A percentile compares a stretch with the other conserved stretches of the same genome.
phyloP scores from a whole-genome alignment of 2,888 invertebrate species.

The Seira sanloemensis region DNA sequence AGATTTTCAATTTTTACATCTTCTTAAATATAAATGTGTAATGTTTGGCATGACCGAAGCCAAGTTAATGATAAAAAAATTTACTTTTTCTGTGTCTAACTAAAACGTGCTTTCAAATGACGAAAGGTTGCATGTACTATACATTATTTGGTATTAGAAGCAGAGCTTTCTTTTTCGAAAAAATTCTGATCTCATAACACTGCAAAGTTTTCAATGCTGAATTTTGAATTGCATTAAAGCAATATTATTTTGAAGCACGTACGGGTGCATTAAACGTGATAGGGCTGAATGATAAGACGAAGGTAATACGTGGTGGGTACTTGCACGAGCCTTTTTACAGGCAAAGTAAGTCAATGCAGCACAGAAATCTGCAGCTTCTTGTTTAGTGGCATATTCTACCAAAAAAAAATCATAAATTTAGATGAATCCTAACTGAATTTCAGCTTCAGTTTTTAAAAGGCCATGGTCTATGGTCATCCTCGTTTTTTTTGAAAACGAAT shows the following conservation, averaged over 20 bases:
- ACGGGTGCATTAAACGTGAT: not conserved
- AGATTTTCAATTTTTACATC: too few relatives aligned
- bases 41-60: not conserved
- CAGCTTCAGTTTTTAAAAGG: not conserved
- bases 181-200: constrained; percentile 4
- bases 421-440: not conserved
- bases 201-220: not conserved
- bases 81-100: not conserved
- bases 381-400: constrained; percentile 27
- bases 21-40: not conserved
- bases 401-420: constrained; percentile 18
- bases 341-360: not conserved
- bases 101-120: not conserved
- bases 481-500: constrained; percentile 35
- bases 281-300: not conserved
- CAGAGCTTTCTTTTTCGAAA: constrained; percentile 22
- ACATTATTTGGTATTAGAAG: not conserved
- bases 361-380: constrained; percentile 40
- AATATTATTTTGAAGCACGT: not conserved
- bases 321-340: not conserved
- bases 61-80: not conserved
- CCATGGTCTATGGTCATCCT: constrained; percentile 57
- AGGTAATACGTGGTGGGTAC: constrained; percentile 9
- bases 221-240: not conserved
- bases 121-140: not conserved